Percentiles rank a stretch among this genome's conserved stretches.
These are phyloP conservation scores for Ornithorhynchus anatinus DNA, from an alignment of 2,113 vertebrate genomes.

Conservation along the genomic window DNA sequence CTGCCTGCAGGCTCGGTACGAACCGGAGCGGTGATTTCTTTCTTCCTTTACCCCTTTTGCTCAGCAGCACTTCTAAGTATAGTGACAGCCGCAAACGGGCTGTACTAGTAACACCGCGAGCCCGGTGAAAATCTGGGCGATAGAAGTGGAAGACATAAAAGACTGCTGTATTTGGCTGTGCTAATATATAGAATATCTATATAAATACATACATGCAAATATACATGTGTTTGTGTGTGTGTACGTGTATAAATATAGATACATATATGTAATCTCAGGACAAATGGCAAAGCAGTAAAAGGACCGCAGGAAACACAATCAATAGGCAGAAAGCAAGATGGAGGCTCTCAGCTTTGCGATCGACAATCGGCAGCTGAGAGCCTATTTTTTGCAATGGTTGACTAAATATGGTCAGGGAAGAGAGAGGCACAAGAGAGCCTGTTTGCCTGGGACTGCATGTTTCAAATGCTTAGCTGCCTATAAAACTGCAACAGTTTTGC, in stretches of 20 bases:
- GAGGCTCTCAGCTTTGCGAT: conserved; percentile 80
- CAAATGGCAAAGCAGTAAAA: conserved; percentile 81
- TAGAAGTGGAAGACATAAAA: conserved; percentile 79
- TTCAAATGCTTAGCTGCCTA: conserved; percentile 91
- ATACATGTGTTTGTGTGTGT: too few species aligned
- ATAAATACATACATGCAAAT: too few species aligned
- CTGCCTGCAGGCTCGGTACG: conserved; percentile 53
- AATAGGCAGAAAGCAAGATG: conserved; percentile 85
- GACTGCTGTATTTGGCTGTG: conserved; percentile 94
- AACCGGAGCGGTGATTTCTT: conserved; percentile 30
- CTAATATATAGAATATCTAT: too few species aligned
- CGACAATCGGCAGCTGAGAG: conserved; percentile 85
- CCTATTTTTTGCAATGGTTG: conserved; percentile 99
- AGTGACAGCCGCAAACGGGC: conserved; percentile 76
- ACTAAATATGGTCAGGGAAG: conserved; percentile 99
- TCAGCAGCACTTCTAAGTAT: conserved; percentile 81
- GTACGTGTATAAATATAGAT: too few species aligned
- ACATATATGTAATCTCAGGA: conserved; percentile 73
- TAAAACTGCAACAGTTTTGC: conserved; percentile 86
- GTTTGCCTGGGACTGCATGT: conserved; percentile 87
- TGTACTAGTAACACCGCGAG: conserved; percentile 78
- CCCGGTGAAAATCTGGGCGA: conserved; percentile 78
- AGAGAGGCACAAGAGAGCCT: conserved; percentile 88
- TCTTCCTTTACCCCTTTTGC: conserved; percentile 30
- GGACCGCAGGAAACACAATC: conserved; percentile 84